Percentiles rank a stretch among this genome's conserved stretches.
Evolutionary conservation across 2,888 invertebrate genomes (phyloP).

Genomic region (Thera britannica): DNA sequence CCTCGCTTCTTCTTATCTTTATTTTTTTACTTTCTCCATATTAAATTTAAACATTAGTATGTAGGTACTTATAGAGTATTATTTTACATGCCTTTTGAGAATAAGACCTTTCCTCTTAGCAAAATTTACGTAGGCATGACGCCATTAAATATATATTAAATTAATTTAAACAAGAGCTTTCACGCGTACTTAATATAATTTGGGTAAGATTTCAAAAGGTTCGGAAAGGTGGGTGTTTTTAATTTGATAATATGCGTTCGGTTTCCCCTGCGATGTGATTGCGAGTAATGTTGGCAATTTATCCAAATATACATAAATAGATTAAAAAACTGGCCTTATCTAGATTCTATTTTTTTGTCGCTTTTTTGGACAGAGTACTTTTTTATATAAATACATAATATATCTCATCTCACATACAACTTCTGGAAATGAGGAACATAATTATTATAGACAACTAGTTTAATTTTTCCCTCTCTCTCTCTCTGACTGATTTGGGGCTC

Average conservation of each 20-base stretch:
- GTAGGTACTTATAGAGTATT: too few relatives aligned
- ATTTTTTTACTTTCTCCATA: too few relatives aligned
- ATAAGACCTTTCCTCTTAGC: neutral
- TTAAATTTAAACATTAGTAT: too few relatives aligned
- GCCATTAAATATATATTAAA: conserved; percentile 35
- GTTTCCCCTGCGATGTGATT: conserved; percentile 17
- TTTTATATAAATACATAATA: too few relatives aligned
- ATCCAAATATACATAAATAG: neutral
- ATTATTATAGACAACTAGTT: too few relatives aligned
- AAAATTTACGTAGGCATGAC: neutral
- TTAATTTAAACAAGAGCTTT: conserved; percentile 40
- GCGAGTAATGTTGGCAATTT: conserved; percentile 2
- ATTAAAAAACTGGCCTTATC: neutral
- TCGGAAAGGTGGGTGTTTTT: conserved; percentile 36
- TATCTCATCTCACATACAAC: too few relatives aligned
- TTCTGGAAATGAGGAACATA: too few relatives aligned
- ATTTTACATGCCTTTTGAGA: neutral
- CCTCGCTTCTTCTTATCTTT: too few relatives aligned
- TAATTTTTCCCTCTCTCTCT: too few relatives aligned
- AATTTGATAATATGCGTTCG: conserved; percentile 51
- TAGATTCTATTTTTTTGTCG: too few relatives aligned
- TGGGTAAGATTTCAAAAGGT: conserved; percentile 48
- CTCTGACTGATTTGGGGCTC: too few relatives aligned
- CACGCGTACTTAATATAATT: conserved; percentile 44
- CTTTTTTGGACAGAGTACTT: too few relatives aligned